A percentile compares a stretch with the other conserved stretches of the same genome.
phyloP scores from a whole-genome alignment of 1,140 invertebrate genomes.

The Bombus haemorrhoidalis region DNA sequence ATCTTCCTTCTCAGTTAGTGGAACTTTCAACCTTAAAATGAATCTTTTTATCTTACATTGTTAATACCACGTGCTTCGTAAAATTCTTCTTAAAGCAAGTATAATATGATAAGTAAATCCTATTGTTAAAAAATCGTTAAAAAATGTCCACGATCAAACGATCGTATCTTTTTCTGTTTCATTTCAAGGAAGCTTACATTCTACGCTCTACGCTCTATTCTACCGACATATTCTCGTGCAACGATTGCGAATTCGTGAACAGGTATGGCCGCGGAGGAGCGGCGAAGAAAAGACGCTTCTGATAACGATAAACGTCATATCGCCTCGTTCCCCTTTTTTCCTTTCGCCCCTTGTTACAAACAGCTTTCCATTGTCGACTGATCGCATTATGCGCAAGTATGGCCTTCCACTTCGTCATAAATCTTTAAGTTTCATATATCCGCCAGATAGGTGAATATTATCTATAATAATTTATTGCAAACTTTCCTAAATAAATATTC shows the following conservation, averaged over 20 bases:
- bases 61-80: no score
- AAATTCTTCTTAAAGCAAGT: no score
- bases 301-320: constrained; percentile 78
- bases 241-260: constrained; percentile 59
- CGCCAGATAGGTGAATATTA: no score
- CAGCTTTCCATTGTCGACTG: constrained; percentile 42
- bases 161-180: no score
- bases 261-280: constrained; percentile 27
- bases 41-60: no score
- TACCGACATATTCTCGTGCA: constrained; percentile 69
- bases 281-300: constrained; percentile 69
- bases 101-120: no score
- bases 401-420: constrained; percentile 48
- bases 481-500: background rate
- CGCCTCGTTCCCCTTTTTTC: constrained; percentile 61
- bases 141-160: no score
- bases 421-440: background rate
- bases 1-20: no score
- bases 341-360: constrained; percentile 36
- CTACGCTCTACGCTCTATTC: no score
- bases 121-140: no score
- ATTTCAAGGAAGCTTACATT: no score
- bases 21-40: no score
- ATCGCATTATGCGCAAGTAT: constrained; percentile 50
- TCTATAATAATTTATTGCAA: background rate